Evolutionary conservation across 2,888 invertebrate species (phyloP).

Genomic region (Temnothorax ravouxi): DNA sequence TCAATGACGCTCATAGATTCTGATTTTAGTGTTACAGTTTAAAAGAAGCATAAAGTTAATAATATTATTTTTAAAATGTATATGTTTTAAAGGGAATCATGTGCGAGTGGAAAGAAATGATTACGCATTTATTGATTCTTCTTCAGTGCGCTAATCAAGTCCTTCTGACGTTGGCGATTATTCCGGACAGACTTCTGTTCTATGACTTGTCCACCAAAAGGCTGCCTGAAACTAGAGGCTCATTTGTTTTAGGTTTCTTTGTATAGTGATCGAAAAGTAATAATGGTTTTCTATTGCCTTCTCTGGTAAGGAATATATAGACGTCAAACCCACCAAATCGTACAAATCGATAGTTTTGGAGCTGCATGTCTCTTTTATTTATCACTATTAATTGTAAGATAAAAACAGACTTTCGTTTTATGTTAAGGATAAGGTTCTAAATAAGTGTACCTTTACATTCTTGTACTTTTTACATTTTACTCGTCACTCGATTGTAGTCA

Average conservation of each 20-base stretch:
- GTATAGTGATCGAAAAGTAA: neutral
- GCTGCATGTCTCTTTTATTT: neutral
- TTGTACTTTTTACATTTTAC: slow-evolving; percentile 29
- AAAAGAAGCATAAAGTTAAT: neutral
- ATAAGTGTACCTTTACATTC: neutral
- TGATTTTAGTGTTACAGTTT: neutral
- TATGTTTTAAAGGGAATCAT: neutral
- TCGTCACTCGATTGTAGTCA: neutral
- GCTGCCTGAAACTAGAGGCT: neutral
- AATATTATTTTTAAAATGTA: neutral
- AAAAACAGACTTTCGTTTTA: neutral
- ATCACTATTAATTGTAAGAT: neutral
- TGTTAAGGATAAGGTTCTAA: neutral
- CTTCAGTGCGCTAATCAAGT: neutral
- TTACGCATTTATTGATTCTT: neutral
- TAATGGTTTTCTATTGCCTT: neutral
- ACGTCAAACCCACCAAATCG: neutral
- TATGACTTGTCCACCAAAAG: neutral
- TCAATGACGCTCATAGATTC: neutral
- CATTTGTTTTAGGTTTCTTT: no score
- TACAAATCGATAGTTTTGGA: neutral
- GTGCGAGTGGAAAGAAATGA: neutral
- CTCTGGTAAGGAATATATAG: neutral
- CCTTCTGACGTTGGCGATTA: neutral
- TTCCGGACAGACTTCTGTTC: neutral